These are phyloP conservation scores for Cheilosia soror DNA, from an alignment of 2,888 invertebrate genomes.

Conservation along the genomic window DNA sequence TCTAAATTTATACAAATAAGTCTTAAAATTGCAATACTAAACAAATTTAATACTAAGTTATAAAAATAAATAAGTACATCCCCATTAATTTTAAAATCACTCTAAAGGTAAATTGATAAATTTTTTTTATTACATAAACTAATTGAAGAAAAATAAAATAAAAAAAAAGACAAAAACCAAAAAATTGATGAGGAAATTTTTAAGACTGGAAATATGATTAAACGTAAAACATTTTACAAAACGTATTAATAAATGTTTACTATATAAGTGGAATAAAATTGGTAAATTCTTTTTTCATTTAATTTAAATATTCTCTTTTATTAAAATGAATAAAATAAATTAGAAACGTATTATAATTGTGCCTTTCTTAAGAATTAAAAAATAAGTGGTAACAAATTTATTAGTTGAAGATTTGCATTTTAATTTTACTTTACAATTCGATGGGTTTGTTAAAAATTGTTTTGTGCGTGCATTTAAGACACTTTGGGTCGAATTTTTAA, in stretches of 20 bases:
- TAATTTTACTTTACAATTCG: background rate
- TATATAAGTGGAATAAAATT: conserved; percentile 51
- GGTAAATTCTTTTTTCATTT: conserved; percentile 6
- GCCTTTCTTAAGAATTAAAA: conserved; percentile 73
- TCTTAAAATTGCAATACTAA: conserved; percentile 58
- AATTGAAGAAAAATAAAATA: conserved; percentile 25
- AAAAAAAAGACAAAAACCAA: background rate
- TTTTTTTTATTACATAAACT: conserved; percentile 59
- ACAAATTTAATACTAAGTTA: conserved; percentile 35
- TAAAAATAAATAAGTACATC: conserved; percentile 48
- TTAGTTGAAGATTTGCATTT: background rate
- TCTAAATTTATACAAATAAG: conserved; percentile 52
- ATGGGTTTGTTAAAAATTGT: background rate
- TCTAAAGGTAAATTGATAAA: conserved; percentile 45
- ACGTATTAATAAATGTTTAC: conserved; percentile 60
- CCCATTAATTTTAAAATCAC: conserved; percentile 54
- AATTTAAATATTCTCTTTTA: background rate
- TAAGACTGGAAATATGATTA: conserved; percentile 73
- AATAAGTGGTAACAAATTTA: conserved; percentile 43
- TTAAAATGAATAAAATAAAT: background rate
- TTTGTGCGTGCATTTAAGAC: background rate
- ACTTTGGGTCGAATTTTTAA: too few relatives aligned
- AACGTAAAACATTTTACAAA: conserved; percentile 44
- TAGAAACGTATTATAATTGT: conserved; percentile 66
- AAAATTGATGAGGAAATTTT: conserved; percentile 73